A percentile compares a stretch with the other conserved stretches of the same genome.
These are phyloP conservation scores for Vandiemenella viatica DNA, from an alignment of 2,888 invertebrate genomes.

Conservation along the genomic window DNA sequence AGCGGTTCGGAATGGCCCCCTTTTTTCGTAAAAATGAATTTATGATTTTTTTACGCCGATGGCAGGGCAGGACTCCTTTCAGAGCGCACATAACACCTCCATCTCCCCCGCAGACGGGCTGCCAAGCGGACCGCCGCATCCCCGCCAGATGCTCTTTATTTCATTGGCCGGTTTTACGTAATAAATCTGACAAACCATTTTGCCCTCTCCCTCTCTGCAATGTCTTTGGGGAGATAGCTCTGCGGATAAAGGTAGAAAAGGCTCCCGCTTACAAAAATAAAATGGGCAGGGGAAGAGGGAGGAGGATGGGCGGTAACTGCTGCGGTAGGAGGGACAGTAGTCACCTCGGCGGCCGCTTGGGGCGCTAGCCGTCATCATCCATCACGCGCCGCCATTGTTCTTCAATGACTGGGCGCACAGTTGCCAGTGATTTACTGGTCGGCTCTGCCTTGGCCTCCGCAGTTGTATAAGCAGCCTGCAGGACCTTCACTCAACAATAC, in stretches of 20 bases:
- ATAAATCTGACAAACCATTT: constrained; percentile 15
- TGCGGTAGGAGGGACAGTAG: no score
- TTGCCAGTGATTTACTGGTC: constrained; percentile 15
- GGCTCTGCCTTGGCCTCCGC: neutral
- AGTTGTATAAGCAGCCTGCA: neutral
- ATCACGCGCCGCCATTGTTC: constrained; percentile 15
- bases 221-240: constrained; percentile 13
- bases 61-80: no score
- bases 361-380: constrained; percentile 14
- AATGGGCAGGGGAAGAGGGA: neutral
- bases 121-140: no score
- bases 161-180: constrained; percentile 18
- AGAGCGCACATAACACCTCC: no score
- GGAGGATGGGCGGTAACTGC: neutral
- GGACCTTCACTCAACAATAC: constrained; percentile 2
- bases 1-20: no score
- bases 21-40: no score
- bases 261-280: constrained; percentile 1
- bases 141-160: constrained; percentile 34
- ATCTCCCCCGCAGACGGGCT: no score
- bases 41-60: no score
- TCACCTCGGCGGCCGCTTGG: neutral
- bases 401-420: constrained; percentile 15
- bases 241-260: constrained; percentile 1
- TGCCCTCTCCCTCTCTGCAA: constrained; percentile 11